These are phyloP conservation scores for Sylvietta virens DNA, from an alignment of 2,113 vertebrate species.

Conservation along the genomic window DNA sequence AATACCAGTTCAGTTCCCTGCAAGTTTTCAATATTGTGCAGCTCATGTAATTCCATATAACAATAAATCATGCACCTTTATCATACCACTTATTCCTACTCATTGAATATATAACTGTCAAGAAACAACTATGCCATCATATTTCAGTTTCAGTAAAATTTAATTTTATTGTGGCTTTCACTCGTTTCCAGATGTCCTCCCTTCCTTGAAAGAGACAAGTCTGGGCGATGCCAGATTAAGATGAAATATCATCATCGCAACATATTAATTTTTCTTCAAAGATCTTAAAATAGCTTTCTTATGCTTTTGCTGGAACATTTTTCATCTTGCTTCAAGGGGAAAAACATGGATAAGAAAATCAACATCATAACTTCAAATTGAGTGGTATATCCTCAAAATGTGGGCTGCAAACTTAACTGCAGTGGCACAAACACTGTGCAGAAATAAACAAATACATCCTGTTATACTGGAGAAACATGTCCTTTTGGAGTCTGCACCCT, in stretches of 20 bases:
- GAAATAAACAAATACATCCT: conserved; percentile 64
- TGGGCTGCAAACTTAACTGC: conserved; percentile 45
- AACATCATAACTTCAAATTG: conserved; percentile 25
- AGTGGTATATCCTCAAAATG: conserved; percentile 48
- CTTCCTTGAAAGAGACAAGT: conserved; percentile 60
- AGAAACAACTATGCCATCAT: conserved; percentile 34
- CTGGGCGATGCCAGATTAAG: conserved; percentile 50
- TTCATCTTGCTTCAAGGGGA: conserved; percentile 41
- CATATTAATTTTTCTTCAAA: conserved; percentile 53
- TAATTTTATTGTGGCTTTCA: conserved; percentile 63
- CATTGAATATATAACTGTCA: conserved; percentile 56
- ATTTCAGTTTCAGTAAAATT: conserved; percentile 30
- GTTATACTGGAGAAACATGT: conserved; percentile 25
- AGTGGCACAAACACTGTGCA: conserved; percentile 31
- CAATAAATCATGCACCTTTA: conserved; percentile 39
- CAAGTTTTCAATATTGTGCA: conserved; percentile 30
- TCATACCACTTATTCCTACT: conserved; percentile 17
- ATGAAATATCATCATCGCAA: conserved; percentile 61
- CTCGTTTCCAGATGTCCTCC: conserved; percentile 61
- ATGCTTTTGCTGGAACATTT: conserved; percentile 52
- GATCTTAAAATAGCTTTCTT: conserved; percentile 58
- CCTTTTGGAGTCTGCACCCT: conserved; percentile 62
- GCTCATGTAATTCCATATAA: conserved; percentile 6
- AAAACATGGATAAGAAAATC: conserved; percentile 43
- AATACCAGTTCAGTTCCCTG: conserved; percentile 3